phyloP scores from a whole-genome alignment of 2,888 invertebrate species.

The Scaptomyza reducta region DNA sequence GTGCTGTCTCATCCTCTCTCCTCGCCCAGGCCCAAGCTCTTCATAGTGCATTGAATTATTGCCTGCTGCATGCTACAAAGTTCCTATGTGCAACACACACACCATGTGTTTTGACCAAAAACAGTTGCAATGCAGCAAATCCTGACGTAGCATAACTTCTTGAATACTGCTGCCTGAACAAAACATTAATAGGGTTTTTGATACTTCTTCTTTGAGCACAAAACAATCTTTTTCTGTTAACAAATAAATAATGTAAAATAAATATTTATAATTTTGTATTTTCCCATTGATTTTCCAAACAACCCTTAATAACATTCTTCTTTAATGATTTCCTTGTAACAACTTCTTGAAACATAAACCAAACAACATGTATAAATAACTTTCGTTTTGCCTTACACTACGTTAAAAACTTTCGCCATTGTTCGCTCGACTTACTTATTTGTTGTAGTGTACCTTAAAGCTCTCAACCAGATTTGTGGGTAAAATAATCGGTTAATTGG shows the following conservation, averaged over 20 bases:
- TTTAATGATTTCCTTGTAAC: neutral
- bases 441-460: conserved; percentile 9
- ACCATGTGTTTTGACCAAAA: conserved; percentile 31
- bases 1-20: conserved; percentile 1
- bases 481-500: conserved; percentile 65
- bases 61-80: conserved; percentile 68
- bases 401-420: neutral
- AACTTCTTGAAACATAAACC: neutral
- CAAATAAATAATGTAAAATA: no score
- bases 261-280: no score
- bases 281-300: neutral
- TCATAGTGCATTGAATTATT: conserved; percentile 75
- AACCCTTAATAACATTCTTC: neutral
- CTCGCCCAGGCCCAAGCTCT: conserved; percentile 16
- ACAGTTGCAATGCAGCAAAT: conserved; percentile 55
- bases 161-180: conserved; percentile 29
- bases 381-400: conserved; percentile 4
- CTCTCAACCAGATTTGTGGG: conserved; percentile 31
- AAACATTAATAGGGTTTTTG: neutral
- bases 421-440: conserved; percentile 33
- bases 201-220: no score
- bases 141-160: neutral
- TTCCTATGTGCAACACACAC: conserved; percentile 17
- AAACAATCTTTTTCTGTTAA: no score
- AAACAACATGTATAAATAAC: conserved; percentile 5